Percentiles rank a stretch among this genome's conserved stretches.
Evolutionary conservation across 1,140 invertebrate species (phyloP).

Genomic region (Potamilus streckersoni): DNA sequence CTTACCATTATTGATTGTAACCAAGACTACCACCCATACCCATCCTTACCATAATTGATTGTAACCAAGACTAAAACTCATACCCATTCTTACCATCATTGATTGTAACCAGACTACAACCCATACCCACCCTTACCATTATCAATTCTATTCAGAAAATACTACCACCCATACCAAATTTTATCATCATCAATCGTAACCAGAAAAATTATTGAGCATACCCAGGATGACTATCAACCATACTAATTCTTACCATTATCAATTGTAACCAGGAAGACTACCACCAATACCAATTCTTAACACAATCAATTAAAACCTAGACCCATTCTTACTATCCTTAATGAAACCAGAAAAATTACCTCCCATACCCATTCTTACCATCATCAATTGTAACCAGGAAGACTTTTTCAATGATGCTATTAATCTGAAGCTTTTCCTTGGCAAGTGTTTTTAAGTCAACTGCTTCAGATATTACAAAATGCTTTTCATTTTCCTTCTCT

Average conservation of each 20-base stretch:
- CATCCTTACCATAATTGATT: too few species aligned
- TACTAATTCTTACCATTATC: too few species aligned
- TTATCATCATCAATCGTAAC: constrained; percentile 26
- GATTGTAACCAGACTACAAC: too few species aligned
- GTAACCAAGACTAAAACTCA: background rate
- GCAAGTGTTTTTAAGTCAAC: constrained; percentile 14
- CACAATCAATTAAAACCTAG: too few species aligned
- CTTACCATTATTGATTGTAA: too few species aligned
- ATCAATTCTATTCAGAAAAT: background rate
- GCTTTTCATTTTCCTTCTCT: too few species aligned
- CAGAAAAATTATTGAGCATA: background rate
- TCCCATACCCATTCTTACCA: constrained; percentile 1
- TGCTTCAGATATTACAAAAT: background rate
- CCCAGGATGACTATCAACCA: too few species aligned
- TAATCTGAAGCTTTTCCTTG: constrained; percentile 8
- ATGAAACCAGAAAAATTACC: background rate
- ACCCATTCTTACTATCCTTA: background rate
- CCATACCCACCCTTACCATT: too few species aligned
- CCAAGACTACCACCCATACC: too few species aligned
- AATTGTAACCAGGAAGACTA: too few species aligned
- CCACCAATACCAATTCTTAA: too few species aligned
- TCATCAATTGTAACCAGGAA: constrained; percentile 31
- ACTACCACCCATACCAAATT: background rate
- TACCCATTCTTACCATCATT: too few species aligned
- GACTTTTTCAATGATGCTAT: constrained; percentile 10